Conservation (phyloP, 2,888 invertebrate genomes). For the Prosapia bicincta region DNA sequence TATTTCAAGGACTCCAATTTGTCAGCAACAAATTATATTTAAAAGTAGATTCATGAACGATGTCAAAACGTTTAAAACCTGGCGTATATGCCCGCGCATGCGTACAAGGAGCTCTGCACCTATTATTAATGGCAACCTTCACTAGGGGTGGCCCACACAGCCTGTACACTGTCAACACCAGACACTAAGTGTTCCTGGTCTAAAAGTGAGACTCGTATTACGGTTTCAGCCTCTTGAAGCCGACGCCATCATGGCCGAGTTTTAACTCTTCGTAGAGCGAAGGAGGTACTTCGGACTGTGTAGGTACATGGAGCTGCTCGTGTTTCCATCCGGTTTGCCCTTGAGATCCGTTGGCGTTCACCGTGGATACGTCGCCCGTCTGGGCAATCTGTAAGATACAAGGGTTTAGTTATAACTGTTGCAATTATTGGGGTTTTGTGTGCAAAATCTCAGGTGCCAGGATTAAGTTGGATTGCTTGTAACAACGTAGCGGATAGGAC, state of each 20-base stretch:
- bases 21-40: too few species aligned
- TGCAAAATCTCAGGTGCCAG: too few species aligned
- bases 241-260: constrained; percentile 73
- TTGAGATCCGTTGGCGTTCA: constrained; percentile 5
- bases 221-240: constrained; percentile 76
- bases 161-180: not conserved
- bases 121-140: not conserved
- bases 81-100: too few species aligned
- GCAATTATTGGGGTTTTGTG: too few species aligned
- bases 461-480: too few species aligned
- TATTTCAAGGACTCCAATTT: too few species aligned
- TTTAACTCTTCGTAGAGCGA: constrained; percentile 79
- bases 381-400: constrained; percentile 23
- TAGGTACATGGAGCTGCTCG: constrained; percentile 59
- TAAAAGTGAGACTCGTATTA: constrained; percentile 45
- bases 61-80: too few species aligned
- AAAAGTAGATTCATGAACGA: too few species aligned
- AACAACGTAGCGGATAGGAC: too few species aligned
- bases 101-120: too few species aligned
- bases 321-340: constrained; percentile 59
- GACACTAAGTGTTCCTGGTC: not conserved
- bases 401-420: not conserved
- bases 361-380: constrained; percentile 8
- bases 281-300: constrained; percentile 64
- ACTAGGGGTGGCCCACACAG: not conserved